These are phyloP conservation scores for Ostrea edulis DNA, from an alignment of 1,140 invertebrate species.

Conservation along the genomic window DNA sequence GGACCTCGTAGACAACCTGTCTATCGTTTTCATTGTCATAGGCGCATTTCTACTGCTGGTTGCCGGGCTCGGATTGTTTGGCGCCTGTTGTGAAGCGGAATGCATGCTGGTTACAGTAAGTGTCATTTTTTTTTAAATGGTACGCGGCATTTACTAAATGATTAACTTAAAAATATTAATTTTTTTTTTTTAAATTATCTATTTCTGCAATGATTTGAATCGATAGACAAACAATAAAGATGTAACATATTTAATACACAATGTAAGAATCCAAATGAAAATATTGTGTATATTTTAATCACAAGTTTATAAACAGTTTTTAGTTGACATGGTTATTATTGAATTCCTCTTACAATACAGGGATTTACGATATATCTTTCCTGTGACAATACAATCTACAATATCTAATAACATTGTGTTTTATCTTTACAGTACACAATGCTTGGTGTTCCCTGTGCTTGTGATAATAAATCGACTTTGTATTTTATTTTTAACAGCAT, in stretches of 20 bases:
- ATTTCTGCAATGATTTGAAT: too few species aligned
- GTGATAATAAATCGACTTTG: too few species aligned
- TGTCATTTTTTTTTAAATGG: background rate
- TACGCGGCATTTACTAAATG: too few species aligned
- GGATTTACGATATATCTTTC: too few species aligned
- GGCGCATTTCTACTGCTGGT: constrained; percentile 41
- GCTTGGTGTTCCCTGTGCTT: too few species aligned
- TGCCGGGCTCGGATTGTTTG: constrained; percentile 36
- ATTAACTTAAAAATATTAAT: too few species aligned
- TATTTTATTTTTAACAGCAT: too few species aligned
- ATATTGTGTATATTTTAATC: background rate
- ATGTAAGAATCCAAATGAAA: constrained; percentile 1
- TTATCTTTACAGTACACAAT: too few species aligned
- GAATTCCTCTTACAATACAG: too few species aligned
- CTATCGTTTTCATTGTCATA: constrained; percentile 20
- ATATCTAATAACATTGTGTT: too few species aligned
- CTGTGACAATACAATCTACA: too few species aligned
- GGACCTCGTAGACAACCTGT: constrained; percentile 1
- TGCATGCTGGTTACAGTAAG: constrained; percentile 42
- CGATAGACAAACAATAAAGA: background rate
- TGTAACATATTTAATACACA: background rate
- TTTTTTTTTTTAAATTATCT: too few species aligned
- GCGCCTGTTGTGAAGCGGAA: constrained; percentile 45
- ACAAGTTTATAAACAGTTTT: background rate
- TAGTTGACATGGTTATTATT: background rate